These are phyloP conservation scores for Solenopsis fugax DNA, from an alignment of 1,140 invertebrate species.

Conservation along the genomic window DNA sequence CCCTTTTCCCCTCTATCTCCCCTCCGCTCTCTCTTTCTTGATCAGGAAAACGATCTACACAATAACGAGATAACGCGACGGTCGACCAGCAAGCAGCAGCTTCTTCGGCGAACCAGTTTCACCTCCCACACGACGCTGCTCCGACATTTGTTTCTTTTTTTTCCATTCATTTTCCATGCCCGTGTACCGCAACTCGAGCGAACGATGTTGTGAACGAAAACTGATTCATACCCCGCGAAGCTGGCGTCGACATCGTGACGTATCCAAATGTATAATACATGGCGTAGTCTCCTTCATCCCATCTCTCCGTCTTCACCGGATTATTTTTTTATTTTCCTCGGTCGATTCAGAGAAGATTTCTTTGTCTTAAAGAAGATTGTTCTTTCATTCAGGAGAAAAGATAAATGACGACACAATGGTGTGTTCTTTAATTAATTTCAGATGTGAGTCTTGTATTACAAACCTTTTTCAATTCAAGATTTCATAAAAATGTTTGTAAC, in stretches of 20 bases:
- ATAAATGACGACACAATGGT: not conserved
- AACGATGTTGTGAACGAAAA: not conserved
- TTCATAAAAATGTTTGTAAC: not conserved
- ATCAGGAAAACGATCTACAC: conserved; percentile 43
- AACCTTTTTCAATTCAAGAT: not conserved
- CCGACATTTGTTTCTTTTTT: conserved; percentile 21
- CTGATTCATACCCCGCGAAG: not conserved
- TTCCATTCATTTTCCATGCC: conserved; percentile 36
- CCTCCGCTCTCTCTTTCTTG: no score
- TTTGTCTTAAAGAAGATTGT: not conserved
- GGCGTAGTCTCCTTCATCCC: not conserved
- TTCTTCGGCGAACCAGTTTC: conserved; percentile 57
- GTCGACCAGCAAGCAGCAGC: conserved; percentile 5
- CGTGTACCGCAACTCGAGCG: not conserved
- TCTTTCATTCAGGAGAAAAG: not conserved
- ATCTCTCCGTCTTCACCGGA: not conserved
- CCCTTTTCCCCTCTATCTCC: not conserved
- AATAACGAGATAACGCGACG: conserved; percentile 51
- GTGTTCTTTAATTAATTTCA: conserved; percentile 22
- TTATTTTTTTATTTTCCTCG: conserved; percentile 15
- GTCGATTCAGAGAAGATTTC: not conserved
- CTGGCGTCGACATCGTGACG: not conserved
- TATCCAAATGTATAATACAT: conserved; percentile 6
- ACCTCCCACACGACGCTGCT: conserved; percentile 24
- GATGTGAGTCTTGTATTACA: not conserved